Conservation (phyloP, 2,888 invertebrate genomes). For the Andricus quercusramuli region DNA sequence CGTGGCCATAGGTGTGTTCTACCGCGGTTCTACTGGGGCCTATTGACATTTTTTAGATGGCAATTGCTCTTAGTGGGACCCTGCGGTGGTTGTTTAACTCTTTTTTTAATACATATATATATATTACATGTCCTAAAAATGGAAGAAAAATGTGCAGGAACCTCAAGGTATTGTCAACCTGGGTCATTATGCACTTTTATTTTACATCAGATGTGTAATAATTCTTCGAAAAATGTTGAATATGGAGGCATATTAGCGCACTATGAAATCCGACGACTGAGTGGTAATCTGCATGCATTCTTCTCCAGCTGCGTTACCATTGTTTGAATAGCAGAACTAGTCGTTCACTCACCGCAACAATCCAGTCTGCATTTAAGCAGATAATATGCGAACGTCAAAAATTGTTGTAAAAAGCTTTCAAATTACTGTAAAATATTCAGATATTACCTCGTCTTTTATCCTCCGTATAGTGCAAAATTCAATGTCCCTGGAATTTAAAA, state of each 20-base stretch:
- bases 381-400: constrained; percentile 38
- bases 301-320: constrained; percentile 17
- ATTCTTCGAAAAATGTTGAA: constrained; percentile 23
- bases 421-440: constrained; percentile 1
- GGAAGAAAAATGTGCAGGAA: background rate
- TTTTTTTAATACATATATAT: too few species aligned
- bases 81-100: too few species aligned
- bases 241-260: constrained; percentile 5
- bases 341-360: constrained; percentile 18
- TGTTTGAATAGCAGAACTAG: constrained; percentile 14
- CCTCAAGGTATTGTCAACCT: background rate
- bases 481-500: too few species aligned
- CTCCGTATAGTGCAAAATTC: too few species aligned
- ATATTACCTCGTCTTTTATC: too few species aligned
- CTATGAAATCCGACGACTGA: background rate
- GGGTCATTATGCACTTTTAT: constrained; percentile 2
- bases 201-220: constrained; percentile 12
- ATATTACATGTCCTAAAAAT: background rate
- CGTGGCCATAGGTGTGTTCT: too few species aligned
- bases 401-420: constrained; percentile 24
- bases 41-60: too few species aligned
- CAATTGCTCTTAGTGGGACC: too few species aligned
- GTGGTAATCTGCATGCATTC: constrained; percentile 26
- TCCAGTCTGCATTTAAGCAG: constrained; percentile 24
- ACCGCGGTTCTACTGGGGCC: too few species aligned